Evolutionary conservation across 2,113 vertebrate genomes (phyloP).

Genomic region (Otis tarda): DNA sequence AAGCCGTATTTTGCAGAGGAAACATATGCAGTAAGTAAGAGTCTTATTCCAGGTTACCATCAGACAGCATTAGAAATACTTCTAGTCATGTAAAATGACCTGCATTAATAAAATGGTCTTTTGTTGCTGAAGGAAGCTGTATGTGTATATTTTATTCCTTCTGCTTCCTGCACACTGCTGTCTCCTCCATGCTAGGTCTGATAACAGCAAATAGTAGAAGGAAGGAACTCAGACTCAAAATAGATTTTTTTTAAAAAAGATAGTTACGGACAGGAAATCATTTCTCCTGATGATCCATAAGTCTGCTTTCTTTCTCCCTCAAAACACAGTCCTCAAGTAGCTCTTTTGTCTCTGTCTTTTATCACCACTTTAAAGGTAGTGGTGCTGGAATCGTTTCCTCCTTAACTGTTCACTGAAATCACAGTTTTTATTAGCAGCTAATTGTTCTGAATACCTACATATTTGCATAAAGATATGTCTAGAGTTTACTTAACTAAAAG

Average conservation of each 20-base stretch:
- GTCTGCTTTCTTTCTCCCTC: background rate
- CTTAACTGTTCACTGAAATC: background rate
- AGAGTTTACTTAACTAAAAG: background rate
- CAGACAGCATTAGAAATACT: background rate
- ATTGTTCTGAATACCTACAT: background rate
- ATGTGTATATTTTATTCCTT: background rate
- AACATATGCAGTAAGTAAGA: slow-evolving; percentile 77
- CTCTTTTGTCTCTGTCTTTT: background rate
- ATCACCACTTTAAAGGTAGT: background rate
- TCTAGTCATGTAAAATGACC: background rate
- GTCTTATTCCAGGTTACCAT: background rate
- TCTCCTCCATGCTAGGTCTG: background rate
- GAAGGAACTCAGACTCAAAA: background rate
- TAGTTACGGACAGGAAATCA: background rate
- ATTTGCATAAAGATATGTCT: background rate
- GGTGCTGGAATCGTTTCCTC: background rate
- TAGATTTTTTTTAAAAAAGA: background rate
- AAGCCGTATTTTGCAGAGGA: slow-evolving; percentile 70
- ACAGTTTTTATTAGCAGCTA: background rate
- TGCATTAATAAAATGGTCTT: background rate
- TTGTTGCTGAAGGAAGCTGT: background rate
- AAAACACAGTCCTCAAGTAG: background rate
- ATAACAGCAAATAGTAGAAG: background rate
- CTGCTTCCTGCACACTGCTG: background rate
- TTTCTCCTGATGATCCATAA: background rate